Evolutionary conservation across 2,113 vertebrate genomes (phyloP).

Genomic region (Salvelinus namaycush): DNA sequence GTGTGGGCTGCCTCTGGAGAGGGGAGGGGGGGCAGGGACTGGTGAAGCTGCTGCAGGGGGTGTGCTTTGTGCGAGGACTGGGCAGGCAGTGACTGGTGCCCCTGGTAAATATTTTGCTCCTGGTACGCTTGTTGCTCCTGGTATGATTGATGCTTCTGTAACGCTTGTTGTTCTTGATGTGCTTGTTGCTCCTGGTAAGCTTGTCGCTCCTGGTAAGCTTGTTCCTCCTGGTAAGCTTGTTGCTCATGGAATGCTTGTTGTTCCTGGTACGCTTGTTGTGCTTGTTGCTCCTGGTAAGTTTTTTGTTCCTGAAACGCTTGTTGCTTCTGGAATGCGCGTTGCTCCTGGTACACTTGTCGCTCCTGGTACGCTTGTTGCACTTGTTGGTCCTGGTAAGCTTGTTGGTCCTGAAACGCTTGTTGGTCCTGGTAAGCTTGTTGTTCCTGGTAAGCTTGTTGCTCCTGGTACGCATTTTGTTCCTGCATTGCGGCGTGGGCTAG

Average conservation of each 20-base stretch:
- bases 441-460: slow-evolving; percentile 20
- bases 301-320: slow-evolving; percentile 3
- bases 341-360: slow-evolving; percentile 47
- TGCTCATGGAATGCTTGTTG: background rate
- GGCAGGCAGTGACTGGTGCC: slow-evolving; percentile 74
- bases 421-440: background rate
- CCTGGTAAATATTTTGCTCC: slow-evolving; percentile 55
- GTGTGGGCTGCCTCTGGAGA: slow-evolving; percentile 61
- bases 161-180: slow-evolving; percentile 19
- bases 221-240: background rate
- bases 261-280: background rate
- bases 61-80: slow-evolving; percentile 67
- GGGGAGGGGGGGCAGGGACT: slow-evolving; percentile 70
- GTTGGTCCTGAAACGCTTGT: slow-evolving; percentile 30
- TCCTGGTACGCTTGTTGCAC: slow-evolving; percentile 37
- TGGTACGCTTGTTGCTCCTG: slow-evolving; percentile 1
- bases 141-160: slow-evolving; percentile 21
- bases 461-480: slow-evolving; percentile 56
- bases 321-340: slow-evolving; percentile 14
- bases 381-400: slow-evolving; percentile 56
- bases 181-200: background rate
- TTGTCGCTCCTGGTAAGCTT: background rate
- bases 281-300: slow-evolving; percentile 39
- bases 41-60: slow-evolving; percentile 67
- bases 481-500: slow-evolving; percentile 66